Conservation (phyloP, 1,140 invertebrate species). For the Campoletis sonorensis region DNA sequence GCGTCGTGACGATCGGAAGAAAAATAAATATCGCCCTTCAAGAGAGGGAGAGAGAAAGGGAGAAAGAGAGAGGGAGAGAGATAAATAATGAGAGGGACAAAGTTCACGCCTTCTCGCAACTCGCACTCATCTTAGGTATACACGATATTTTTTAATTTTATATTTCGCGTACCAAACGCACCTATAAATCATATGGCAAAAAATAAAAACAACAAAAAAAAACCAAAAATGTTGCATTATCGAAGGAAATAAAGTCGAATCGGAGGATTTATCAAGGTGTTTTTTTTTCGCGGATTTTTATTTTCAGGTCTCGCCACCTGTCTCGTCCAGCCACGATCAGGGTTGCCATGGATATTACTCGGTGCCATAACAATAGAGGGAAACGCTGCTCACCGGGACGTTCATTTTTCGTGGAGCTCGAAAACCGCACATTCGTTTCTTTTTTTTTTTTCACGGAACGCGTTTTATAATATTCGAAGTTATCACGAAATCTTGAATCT, state of each 20-base stretch:
- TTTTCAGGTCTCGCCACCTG: neutral
- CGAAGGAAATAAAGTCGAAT: conserved; percentile 40
- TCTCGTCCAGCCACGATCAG: neutral
- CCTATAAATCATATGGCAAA: conserved; percentile 28
- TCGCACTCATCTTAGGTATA: conserved; percentile 50
- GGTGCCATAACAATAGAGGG: too few species aligned
- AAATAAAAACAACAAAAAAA: conserved; percentile 36
- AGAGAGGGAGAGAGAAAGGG: neutral
- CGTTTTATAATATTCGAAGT: too few species aligned
- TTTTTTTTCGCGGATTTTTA: neutral
- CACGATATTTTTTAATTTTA: conserved; percentile 55
- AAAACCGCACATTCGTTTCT: too few species aligned
- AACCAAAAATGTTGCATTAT: conserved; percentile 43
- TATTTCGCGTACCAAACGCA: conserved; percentile 51
- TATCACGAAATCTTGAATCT: too few species aligned
- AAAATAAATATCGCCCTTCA: neutral
- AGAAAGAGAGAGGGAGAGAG: neutral
- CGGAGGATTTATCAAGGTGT: conserved; percentile 12
- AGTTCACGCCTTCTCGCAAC: conserved; percentile 9
- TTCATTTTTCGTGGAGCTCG: too few species aligned
- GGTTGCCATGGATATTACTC: conserved; percentile 1
- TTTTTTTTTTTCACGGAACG: too few species aligned
- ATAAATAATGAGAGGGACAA: neutral
- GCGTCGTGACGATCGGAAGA: neutral
- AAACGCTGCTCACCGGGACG: too few species aligned